Percentiles rank a stretch among this genome's conserved stretches.
Evolutionary conservation across 2,888 invertebrate species (phyloP).

Genomic region (Mesoligia furuncula): DNA sequence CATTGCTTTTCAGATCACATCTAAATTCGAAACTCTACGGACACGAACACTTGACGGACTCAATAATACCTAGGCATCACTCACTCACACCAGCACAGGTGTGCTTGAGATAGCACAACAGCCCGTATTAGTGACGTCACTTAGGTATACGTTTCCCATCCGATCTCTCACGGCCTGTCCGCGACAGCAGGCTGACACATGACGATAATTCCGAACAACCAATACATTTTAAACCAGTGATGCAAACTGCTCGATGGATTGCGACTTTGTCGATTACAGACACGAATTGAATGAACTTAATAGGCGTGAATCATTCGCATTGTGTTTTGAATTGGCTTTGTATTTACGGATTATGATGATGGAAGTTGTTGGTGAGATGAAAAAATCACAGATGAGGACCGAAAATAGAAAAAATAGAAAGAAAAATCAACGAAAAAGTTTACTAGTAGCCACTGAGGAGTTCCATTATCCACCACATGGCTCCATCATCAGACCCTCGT

Average conservation of each 20-base stretch:
- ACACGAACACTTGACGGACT: slow-evolving; percentile 2
- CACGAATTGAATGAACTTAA: slow-evolving; percentile 77
- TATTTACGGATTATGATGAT: slow-evolving; percentile 47
- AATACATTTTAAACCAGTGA: slow-evolving; percentile 83
- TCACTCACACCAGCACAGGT: slow-evolving; percentile 40
- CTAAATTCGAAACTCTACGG: not conserved
- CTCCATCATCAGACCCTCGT: no score
- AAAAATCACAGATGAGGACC: not conserved
- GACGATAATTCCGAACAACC: slow-evolving; percentile 77
- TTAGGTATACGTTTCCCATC: slow-evolving; percentile 43
- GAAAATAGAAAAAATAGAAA: not conserved
- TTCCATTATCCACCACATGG: no score
- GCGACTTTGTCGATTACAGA: slow-evolving; percentile 83
- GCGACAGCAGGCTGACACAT: slow-evolving; percentile 76
- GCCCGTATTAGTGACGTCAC: slow-evolving; percentile 73
- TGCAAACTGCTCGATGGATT: slow-evolving; percentile 76
- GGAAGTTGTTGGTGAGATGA: not conserved
- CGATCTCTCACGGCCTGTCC: slow-evolving; percentile 71
- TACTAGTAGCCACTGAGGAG: no score
- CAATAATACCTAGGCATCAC: slow-evolving; percentile 19
- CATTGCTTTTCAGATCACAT: not conserved
- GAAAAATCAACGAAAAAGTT: no score
- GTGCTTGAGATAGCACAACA: slow-evolving; percentile 57
- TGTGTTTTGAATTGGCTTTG: slow-evolving; percentile 65
- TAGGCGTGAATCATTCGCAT: slow-evolving; percentile 79